phyloP scores from a whole-genome alignment of 2,113 vertebrate species.

The Macaca nemestrina region DNA sequence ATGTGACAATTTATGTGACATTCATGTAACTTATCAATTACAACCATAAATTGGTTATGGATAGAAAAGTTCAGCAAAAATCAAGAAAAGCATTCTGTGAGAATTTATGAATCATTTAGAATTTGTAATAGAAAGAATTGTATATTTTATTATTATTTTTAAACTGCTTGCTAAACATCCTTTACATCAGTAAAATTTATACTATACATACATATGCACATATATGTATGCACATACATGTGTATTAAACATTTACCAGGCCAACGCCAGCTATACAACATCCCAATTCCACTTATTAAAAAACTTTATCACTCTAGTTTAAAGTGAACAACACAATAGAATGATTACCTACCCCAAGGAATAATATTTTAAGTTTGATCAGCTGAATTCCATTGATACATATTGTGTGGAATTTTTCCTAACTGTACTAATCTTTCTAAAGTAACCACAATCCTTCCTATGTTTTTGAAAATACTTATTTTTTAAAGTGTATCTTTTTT shows the following conservation, averaged over 20 bases:
- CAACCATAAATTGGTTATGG: neutral
- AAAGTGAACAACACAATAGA: neutral
- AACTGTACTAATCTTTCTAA: neutral
- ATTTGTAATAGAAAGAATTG: neutral
- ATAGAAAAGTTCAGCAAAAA: neutral
- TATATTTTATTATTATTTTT: neutral
- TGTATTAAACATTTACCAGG: neutral
- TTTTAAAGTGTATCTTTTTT: neutral
- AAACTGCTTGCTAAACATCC: neutral
- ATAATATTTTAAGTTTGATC: neutral
- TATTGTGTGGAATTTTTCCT: neutral
- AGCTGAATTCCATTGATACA: neutral
- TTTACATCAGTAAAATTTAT: neutral
- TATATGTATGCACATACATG: neutral
- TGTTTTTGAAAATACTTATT: conserved; percentile 19
- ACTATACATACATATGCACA: neutral
- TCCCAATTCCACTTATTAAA: conserved; percentile 8
- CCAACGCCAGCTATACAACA: neutral
- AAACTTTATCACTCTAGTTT: neutral
- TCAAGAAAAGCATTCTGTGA: neutral
- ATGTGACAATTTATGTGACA: neutral
- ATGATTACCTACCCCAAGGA: neutral
- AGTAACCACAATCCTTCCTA: neutral
- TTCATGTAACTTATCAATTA: neutral
- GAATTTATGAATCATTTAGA: neutral